Conservation (phyloP, 2,113 vertebrate species). For the Actinemys pallida region DNA sequence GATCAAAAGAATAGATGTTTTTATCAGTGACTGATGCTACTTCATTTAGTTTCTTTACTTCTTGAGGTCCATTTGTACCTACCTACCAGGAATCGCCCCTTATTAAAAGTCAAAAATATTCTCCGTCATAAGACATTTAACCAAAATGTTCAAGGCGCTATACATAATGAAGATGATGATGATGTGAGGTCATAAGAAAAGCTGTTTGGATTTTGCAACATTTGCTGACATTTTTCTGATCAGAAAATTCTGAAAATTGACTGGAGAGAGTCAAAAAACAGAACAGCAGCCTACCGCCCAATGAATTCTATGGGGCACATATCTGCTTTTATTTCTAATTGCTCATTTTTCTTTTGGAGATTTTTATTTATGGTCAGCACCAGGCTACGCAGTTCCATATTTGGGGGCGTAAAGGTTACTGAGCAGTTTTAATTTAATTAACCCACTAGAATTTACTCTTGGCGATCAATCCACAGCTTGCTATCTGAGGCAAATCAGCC, state of each 20-base stretch:
- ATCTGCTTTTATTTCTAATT: background rate
- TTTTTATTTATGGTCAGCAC: slow-evolving; percentile 44
- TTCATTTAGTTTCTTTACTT: background rate
- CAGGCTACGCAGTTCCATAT: background rate
- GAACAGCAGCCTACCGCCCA: background rate
- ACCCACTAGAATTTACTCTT: slow-evolving; percentile 17
- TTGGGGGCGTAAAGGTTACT: background rate
- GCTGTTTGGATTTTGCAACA: rapidly evolving
- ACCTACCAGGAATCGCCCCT: background rate
- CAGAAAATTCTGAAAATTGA: background rate
- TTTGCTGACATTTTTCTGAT: background rate
- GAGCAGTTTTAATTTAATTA: slow-evolving; percentile 35
- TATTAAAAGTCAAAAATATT: background rate
- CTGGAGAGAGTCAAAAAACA: background rate
- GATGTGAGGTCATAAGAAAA: background rate
- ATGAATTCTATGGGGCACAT: background rate
- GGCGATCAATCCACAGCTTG: background rate
- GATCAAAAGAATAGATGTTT: background rate
- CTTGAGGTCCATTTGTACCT: background rate
- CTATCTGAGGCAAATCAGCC: background rate
- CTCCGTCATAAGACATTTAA: too few relatives aligned
- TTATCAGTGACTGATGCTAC: background rate
- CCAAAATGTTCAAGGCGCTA: background rate
- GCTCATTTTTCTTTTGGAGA: slow-evolving; percentile 25
- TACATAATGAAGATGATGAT: rapidly evolving